phyloP scores from a whole-genome alignment of 2,113 vertebrate genomes.

The Carollia perspicillata region DNA sequence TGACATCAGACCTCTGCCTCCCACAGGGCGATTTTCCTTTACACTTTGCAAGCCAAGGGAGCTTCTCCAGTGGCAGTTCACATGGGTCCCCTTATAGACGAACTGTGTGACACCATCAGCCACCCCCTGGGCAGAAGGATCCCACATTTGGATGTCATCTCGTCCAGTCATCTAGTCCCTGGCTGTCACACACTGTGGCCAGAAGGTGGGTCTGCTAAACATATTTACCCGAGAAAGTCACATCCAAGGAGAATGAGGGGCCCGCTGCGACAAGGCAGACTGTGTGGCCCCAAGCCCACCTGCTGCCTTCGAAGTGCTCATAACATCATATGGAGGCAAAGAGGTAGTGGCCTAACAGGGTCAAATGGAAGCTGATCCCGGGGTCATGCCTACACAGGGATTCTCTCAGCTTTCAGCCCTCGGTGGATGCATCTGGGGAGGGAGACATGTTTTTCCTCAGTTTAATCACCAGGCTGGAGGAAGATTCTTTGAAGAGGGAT shows the following conservation, averaged over 20 bases:
- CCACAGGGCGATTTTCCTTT: neutral
- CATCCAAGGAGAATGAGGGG: neutral
- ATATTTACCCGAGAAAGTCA: neutral
- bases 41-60: neutral
- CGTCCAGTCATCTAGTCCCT: neutral
- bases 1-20: neutral
- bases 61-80: neutral
- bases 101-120: neutral
- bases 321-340: neutral
- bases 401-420: neutral
- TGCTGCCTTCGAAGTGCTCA: neutral
- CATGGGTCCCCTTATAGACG: neutral
- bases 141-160: neutral
- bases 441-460: neutral
- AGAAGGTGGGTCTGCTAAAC: neutral
- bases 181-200: neutral
- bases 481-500: neutral
- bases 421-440: neutral
- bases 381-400: neutral
- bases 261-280: neutral
- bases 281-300: neutral
- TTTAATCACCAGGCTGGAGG: neutral
- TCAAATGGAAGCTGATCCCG: neutral
- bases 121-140: neutral
- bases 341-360: neutral